Base-by-base conservation (phyloP, 2,888 invertebrate genomes). In the Pediacus dermestoides region DNA sequence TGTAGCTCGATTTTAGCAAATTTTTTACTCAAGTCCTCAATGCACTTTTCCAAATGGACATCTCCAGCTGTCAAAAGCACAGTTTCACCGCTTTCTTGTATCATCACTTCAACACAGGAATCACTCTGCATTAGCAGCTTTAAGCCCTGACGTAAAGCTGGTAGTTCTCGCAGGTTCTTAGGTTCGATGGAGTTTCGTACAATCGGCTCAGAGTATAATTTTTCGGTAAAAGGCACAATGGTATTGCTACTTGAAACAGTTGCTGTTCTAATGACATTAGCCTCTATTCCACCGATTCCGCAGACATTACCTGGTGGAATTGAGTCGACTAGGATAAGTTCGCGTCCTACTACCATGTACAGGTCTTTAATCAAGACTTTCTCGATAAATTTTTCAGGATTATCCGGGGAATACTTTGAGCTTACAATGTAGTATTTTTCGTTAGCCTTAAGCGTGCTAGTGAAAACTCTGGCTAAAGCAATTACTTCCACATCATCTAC, bases 21-120 rank as follows among this genome's bases (percentile, higher is more conserved):
- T 49, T 81, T 79, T 40, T 73, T 75, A 53, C 78, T 82, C 34
- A 99, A 75, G 72, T 99, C 99, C 62, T 90, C 88, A 3, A 99
- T 73, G 70, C 99, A 99, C 61, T 94, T 83, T 63, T 96, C 90
- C 34, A 99, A 76, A 70, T 99, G 99, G 1, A 99, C 89, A 72
- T 99, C 95, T 0, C 99, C 99, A 1, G 96, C 88, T 0, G 97
- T 95, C 2, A 91, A 81, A 16, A 99, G 74, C 1, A 99, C 90
- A 62, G 93, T 86, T 64, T 99, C 97, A 0, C 99, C 99, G 0
- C 88, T 91, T 61, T 94, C 90, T 67, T 95, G 91, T 9, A 96
- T 75, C 1, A 87, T 72, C 1, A 92, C 87, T 66, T 88, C 81
- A 0, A 95, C 94, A 67, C 94, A 92, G 0, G 94, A 90, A 70